Evolutionary conservation across 35 echinoderm and acorn worm genomes (phyloP).

Genomic region (Heliocidaris tuberculata): DNA sequence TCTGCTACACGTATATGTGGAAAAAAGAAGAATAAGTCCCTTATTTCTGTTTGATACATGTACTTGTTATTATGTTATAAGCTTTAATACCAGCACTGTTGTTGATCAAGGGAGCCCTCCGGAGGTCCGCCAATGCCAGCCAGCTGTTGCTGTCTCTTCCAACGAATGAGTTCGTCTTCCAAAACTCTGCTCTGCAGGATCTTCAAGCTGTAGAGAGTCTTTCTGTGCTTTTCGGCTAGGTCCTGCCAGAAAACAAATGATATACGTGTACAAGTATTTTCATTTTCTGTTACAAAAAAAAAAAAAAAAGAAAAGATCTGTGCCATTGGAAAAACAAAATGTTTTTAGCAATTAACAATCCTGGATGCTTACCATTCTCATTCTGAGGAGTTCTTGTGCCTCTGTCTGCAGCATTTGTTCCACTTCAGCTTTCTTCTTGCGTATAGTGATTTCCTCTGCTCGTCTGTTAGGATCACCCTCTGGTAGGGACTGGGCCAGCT

Average conservation of each 20-base stretch:
- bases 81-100: slow-evolving; percentile 93
- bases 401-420: slow-evolving; percentile 73
- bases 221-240: slow-evolving; percentile 85
- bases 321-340: no score
- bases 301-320: no score
- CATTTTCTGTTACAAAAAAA: no score
- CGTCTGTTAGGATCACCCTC: slow-evolving; percentile 51
- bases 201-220: slow-evolving; percentile 68
- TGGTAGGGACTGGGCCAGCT: background rate
- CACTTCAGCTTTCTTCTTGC: slow-evolving; percentile 71
- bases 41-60: background rate
- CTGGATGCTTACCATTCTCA: slow-evolving; percentile 82
- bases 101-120: slow-evolving; percentile 84
- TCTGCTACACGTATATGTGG: background rate
- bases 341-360: background rate
- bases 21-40: background rate
- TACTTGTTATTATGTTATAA: background rate
- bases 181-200: slow-evolving; percentile 79
- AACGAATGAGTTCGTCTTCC: slow-evolving; percentile 84
- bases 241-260: slow-evolving; percentile 48
- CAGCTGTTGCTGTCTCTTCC: slow-evolving; percentile 95
- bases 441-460: slow-evolving; percentile 58
- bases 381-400: slow-evolving; percentile 82
- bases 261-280: no score
- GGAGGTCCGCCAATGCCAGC: slow-evolving; percentile 93